Evolutionary conservation across 1,140 invertebrate species (phyloP).

Genomic region (Caenorhabditis inopinata): DNA sequence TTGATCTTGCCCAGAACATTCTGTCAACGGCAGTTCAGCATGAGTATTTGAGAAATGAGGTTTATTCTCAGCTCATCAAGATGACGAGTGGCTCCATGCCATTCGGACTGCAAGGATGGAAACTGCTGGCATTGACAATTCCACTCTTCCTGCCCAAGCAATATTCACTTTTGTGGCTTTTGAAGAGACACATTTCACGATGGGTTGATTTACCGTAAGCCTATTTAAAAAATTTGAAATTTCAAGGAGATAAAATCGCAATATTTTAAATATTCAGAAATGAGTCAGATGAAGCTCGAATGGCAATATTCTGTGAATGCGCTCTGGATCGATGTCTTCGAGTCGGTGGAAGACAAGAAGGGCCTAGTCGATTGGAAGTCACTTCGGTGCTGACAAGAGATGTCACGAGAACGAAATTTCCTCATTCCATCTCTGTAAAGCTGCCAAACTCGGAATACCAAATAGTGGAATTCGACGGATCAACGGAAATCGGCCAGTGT

Average conservation of each 20-base stretch:
- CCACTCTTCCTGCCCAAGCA: constrained; percentile 56
- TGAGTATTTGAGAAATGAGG: constrained; percentile 51
- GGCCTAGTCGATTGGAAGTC: constrained; percentile 58
- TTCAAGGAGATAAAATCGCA: too few species aligned
- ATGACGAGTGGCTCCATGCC: constrained; percentile 53
- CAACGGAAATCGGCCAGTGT: constrained; percentile 60
- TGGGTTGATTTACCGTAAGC: constrained; percentile 46
- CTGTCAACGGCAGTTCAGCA: constrained; percentile 51
- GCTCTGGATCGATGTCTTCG: constrained; percentile 44
- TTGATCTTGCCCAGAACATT: constrained; percentile 60
- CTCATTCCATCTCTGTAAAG: constrained; percentile 55
- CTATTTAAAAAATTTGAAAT: neutral
- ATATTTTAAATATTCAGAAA: constrained; percentile 33
- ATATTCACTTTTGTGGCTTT: constrained; percentile 58
- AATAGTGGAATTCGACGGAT: constrained; percentile 61
- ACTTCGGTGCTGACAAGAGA: constrained; percentile 55
- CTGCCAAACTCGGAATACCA: constrained; percentile 58
- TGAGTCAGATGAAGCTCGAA: constrained; percentile 40
- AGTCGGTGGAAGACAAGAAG: constrained; percentile 54
- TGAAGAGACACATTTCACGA: constrained; percentile 53
- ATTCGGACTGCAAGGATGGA: constrained; percentile 57
- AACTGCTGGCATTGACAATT: constrained; percentile 54
- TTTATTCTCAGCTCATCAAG: constrained; percentile 56
- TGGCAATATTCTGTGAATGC: constrained; percentile 56
- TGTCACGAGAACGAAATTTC: constrained; percentile 53